These are phyloP conservation scores for Hecatera dysodea DNA, from an alignment of 2,888 invertebrate species.

Conservation along the genomic window DNA sequence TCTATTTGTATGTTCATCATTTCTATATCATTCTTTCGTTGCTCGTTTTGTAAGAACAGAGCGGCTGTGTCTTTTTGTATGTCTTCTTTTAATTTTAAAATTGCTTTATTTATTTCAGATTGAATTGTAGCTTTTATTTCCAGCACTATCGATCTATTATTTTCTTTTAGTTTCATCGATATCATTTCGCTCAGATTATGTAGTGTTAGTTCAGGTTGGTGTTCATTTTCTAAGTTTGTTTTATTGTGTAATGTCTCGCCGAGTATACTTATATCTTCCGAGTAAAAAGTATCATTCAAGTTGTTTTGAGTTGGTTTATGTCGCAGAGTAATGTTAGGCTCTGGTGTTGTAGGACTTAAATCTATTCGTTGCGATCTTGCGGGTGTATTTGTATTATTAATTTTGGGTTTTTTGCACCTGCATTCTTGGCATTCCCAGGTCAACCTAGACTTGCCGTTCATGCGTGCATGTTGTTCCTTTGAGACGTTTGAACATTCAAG, in stretches of 20 bases:
- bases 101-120: conserved; percentile 29
- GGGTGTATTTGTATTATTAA: conserved; percentile 11
- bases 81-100: no score
- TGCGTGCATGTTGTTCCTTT: background rate
- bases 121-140: conserved; percentile 28
- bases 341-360: background rate
- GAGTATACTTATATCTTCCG: conserved; percentile 10
- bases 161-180: conserved; percentile 19
- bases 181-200: conserved; percentile 11
- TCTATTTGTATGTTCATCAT: no score
- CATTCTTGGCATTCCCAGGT: conserved; percentile 30
- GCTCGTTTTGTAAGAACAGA: no score
- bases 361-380: background rate
- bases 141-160: conserved; percentile 15
- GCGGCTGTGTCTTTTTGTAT: no score
- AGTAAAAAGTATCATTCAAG: background rate
- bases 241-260: conserved; percentile 13
- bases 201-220: conserved; percentile 1
- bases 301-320: background rate
- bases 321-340: background rate
- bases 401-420: conserved; percentile 24
- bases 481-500: background rate
- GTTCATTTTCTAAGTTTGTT: background rate
- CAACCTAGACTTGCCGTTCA: background rate
- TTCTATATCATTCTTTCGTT: no score